Evolutionary conservation across 2,888 invertebrate genomes (phyloP).

Genomic region (Scrobipalpa atriplicella): DNA sequence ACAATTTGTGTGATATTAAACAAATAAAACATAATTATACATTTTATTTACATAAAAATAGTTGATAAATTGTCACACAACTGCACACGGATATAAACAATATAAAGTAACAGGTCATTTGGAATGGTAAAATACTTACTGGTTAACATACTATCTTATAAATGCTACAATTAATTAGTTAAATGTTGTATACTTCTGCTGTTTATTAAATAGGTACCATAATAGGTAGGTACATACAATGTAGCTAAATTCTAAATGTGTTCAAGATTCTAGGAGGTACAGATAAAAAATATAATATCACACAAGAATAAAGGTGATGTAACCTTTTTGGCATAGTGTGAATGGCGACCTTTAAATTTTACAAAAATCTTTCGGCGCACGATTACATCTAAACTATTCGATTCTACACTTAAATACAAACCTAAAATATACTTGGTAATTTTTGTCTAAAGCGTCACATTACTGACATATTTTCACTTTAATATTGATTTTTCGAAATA

Average conservation of each 20-base stretch:
- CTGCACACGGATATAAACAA: conserved; percentile 31
- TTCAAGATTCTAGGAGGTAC: background rate
- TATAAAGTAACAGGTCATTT: conserved; percentile 32
- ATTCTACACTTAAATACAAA: too few species aligned
- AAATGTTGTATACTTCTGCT: conserved; percentile 1
- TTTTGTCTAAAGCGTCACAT: too few species aligned
- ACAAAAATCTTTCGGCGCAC: too few species aligned
- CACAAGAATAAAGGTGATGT: background rate
- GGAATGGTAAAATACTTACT: conserved; percentile 43
- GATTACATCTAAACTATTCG: too few species aligned
- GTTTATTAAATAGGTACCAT: background rate
- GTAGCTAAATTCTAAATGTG: background rate
- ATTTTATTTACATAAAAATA: background rate
- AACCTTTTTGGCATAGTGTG: too few species aligned
- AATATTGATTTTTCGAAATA: too few species aligned
- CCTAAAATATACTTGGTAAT: too few species aligned
- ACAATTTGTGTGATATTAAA: background rate
- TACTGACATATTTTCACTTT: too few species aligned
- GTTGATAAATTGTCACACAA: background rate
- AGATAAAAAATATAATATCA: background rate
- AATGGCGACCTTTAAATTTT: too few species aligned
- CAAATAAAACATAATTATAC: background rate
- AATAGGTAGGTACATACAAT: too few species aligned
- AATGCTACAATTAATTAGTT: conserved; percentile 44
- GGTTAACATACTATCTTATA: conserved; percentile 42